A percentile compares a stretch with the other conserved stretches of the same genome.
Conservation (phyloP, 2,888 invertebrate genomes). For the Punctoribates punctum region DNA sequence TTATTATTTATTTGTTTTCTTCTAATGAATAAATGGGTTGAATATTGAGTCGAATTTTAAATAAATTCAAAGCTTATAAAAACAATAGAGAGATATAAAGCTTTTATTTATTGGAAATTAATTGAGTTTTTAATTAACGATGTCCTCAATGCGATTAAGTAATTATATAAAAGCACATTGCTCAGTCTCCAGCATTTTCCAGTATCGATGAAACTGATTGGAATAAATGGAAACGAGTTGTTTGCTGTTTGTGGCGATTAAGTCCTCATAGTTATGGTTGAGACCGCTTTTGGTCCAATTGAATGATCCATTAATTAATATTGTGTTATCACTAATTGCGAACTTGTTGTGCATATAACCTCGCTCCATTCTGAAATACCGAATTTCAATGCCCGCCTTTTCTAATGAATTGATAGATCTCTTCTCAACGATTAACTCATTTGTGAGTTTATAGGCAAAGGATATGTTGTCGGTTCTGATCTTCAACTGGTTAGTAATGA, state of each 20-base stretch:
- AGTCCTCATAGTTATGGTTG: conserved; percentile 66
- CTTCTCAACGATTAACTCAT: neutral
- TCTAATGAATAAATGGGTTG: too few relatives aligned
- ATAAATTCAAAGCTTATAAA: too few relatives aligned
- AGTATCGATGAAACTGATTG: conserved; percentile 62
- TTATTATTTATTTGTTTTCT: too few relatives aligned
- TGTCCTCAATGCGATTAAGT: too few relatives aligned
- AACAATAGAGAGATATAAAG: too few relatives aligned
- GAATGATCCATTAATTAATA: conserved; percentile 66
- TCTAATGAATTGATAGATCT: neutral
- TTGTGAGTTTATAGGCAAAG: conserved; percentile 10
- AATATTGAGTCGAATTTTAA: too few relatives aligned
- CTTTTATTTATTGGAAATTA: too few relatives aligned
- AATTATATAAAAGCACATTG: too few relatives aligned
- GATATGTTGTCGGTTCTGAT: neutral
- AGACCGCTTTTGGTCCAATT: conserved; percentile 71
- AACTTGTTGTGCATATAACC: conserved; percentile 73
- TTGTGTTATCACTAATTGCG: conserved; percentile 61
- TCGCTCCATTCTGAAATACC: neutral
- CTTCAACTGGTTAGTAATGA: conserved; percentile 11
- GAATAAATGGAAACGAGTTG: conserved; percentile 58
- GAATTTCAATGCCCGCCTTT: neutral
- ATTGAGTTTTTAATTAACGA: too few relatives aligned
- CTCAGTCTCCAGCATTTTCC: conserved; percentile 53
- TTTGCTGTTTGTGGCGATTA: conserved; percentile 61